Conservation (phyloP, 2,113 vertebrate genomes). For the Megaptera novaeangliae region DNA sequence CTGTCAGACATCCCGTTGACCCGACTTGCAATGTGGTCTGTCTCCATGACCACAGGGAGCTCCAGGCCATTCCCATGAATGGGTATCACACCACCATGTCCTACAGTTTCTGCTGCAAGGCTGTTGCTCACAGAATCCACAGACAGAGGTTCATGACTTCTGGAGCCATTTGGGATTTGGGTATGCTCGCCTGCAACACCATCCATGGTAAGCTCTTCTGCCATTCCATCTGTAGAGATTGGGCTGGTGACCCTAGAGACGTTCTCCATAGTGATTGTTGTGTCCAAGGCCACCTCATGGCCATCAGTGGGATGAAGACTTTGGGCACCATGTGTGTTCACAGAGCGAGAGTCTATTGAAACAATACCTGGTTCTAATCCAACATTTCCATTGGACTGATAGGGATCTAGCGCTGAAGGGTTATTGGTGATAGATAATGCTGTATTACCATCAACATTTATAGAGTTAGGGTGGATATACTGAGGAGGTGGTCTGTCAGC, state of each 20-base stretch:
- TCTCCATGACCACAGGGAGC: conserved; percentile 95
- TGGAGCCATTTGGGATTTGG: conserved; percentile 86
- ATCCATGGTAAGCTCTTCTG: conserved; percentile 92
- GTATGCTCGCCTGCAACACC: conserved; percentile 88
- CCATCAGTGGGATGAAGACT: conserved; percentile 88
- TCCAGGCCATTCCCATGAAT: conserved; percentile 91
- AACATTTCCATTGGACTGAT: conserved; percentile 88
- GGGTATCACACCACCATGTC: conserved; percentile 89
- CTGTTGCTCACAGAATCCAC: conserved; percentile 82
- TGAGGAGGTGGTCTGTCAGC: conserved; percentile 98
- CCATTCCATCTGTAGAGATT: conserved; percentile 92
- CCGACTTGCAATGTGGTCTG: conserved; percentile 87
- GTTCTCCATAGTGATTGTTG: conserved; percentile 90
- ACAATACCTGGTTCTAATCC: conserved; percentile 93
- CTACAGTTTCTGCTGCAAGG: conserved; percentile 86
- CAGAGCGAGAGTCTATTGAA: conserved; percentile 92
- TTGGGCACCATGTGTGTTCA: conserved; percentile 85
- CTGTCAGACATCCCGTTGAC: conserved; percentile 83
- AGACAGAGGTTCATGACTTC: conserved; percentile 85
- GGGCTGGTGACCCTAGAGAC: conserved; percentile 93
- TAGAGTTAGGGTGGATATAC: conserved; percentile 96
- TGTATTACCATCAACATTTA: conserved; percentile 90
- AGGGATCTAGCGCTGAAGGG: conserved; percentile 91
- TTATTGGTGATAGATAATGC: conserved; percentile 89
- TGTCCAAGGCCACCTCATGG: conserved; percentile 91